Evolutionary conservation across 2,797 vertebrate genomes (phyloP).

Genomic region (Pampus argenteus): DNA sequence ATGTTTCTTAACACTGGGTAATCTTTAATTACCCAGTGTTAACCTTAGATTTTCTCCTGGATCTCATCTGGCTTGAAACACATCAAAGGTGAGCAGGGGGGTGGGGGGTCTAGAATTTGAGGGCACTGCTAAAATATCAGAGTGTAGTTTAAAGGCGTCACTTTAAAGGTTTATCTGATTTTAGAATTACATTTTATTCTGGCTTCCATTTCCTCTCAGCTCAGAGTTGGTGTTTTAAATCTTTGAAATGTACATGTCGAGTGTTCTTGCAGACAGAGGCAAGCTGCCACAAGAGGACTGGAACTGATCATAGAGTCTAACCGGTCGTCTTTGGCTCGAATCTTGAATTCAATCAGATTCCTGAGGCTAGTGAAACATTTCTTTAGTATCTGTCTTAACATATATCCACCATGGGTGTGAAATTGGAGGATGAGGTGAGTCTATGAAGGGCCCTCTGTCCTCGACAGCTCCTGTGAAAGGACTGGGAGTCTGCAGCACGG

Average conservation of each 20-base stretch:
- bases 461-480: constrained; percentile 11
- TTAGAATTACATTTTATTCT: not conserved
- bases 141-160: not conserved
- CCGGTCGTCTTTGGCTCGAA: constrained; percentile 32
- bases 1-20: not conserved
- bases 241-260: not conserved
- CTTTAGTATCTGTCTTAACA: constrained; percentile 12
- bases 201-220: not conserved
- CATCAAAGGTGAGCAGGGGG: not conserved
- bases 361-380: constrained; percentile 13
- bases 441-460: constrained; percentile 16
- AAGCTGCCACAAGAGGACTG: not conserved
- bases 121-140: not conserved
- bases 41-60: not conserved
- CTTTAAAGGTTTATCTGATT: not conserved
- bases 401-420: not conserved
- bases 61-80: no score
- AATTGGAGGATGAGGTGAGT: not conserved
- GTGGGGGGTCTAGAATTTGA: no score
- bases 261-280: constrained; percentile 3
- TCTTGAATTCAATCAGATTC: constrained; percentile 23
- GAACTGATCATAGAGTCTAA: constrained; percentile 5
- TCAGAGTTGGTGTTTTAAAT: not conserved
- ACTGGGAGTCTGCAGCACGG: constrained; percentile 8
- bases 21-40: no score